Conservation (phyloP, 1,140 invertebrate genomes). For the Calephelis virginiensis region DNA sequence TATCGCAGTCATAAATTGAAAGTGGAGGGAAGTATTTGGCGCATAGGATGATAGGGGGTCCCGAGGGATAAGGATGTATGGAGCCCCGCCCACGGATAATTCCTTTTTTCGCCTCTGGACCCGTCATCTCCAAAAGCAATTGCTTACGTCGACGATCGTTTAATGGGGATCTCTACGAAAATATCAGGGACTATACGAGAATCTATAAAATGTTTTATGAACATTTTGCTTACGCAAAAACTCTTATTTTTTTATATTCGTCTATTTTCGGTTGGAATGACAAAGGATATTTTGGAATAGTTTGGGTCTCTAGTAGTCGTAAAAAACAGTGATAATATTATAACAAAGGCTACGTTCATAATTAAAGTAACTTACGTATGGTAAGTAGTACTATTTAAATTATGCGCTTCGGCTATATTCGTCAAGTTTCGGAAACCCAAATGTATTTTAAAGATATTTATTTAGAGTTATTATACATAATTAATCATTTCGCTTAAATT, state of each 20-base stretch:
- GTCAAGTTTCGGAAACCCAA: too few relatives aligned
- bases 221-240: neutral
- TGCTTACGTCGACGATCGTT: slow-evolving; percentile 15
- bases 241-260: slow-evolving; percentile 5
- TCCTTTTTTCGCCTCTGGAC: slow-evolving; percentile 16
- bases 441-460: too few relatives aligned
- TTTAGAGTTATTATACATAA: too few relatives aligned
- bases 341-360: too few relatives aligned
- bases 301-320: too few relatives aligned
- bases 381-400: too few relatives aligned
- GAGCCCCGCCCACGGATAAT: slow-evolving; percentile 11
- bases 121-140: slow-evolving; percentile 18
- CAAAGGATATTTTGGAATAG: slow-evolving; percentile 1
- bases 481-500: too few relatives aligned
- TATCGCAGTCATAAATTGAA: slow-evolving; percentile 13
- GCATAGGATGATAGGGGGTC: slow-evolving; percentile 17
- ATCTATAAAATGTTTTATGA: slow-evolving; percentile 19
- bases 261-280: neutral
- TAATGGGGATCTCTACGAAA: slow-evolving; percentile 12
- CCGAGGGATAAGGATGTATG: slow-evolving; percentile 9
- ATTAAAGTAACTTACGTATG: too few relatives aligned
- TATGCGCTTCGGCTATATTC: too few relatives aligned
- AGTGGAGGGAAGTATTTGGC: slow-evolving; percentile 12
- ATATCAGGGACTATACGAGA: slow-evolving; percentile 11
- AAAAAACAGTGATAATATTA: too few relatives aligned